These are phyloP conservation scores for Clarias gariepinus DNA, from an alignment of 2,113 vertebrate species.

Conservation along the genomic window DNA sequence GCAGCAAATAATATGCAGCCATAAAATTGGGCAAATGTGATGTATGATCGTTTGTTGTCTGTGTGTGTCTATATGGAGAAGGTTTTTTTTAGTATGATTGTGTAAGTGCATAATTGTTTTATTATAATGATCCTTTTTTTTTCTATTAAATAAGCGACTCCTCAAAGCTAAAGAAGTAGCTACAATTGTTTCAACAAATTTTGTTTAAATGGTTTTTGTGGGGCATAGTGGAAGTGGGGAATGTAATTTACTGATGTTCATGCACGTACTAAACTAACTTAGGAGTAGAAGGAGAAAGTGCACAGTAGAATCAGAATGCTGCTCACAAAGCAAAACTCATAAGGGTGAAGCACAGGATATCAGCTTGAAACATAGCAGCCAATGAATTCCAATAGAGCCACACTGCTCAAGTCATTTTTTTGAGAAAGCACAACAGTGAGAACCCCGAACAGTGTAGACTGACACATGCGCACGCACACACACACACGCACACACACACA, in stretches of 20 bases:
- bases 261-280: slow-evolving; percentile 25
- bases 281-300: slow-evolving; percentile 6
- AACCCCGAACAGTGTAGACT: slow-evolving; percentile 24
- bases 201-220: slow-evolving; percentile 45
- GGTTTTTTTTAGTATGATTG: background rate
- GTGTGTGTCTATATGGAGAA: background rate
- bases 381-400: slow-evolving; percentile 50
- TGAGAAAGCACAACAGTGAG: background rate
- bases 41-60: slow-evolving; percentile 72
- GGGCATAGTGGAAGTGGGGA: background rate
- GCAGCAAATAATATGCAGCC: slow-evolving; percentile 44
- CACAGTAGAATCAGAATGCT: slow-evolving; percentile 29
- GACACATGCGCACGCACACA: slow-evolving; percentile 23
- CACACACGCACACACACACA: slow-evolving; percentile 18
- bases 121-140: slow-evolving; percentile 39
- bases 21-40: slow-evolving; percentile 79
- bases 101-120: slow-evolving; percentile 48
- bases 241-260: slow-evolving; percentile 42
- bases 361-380: slow-evolving; percentile 47
- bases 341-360: slow-evolving; percentile 46
- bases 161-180: slow-evolving; percentile 34
- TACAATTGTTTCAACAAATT: slow-evolving; percentile 50
- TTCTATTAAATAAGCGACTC: slow-evolving; percentile 48
- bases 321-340: slow-evolving; percentile 44
- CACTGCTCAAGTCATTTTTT: slow-evolving; percentile 19